Conservation (phyloP, 2,797 vertebrate genomes). For the Lepidocolaptes lacrymiger region DNA sequence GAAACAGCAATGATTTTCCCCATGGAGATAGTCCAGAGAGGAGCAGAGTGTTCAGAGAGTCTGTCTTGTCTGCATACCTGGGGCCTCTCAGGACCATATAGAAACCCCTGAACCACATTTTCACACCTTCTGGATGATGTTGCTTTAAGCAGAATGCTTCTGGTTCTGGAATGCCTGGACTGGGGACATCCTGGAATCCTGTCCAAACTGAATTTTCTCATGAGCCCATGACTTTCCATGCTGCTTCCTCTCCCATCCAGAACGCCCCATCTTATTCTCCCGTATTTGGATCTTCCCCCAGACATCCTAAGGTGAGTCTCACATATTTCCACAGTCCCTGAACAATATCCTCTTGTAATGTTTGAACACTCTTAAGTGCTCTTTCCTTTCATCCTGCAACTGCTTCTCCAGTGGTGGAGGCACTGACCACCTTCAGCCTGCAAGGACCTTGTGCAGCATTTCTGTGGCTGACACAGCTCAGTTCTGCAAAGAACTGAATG, state of each 20-base stretch:
- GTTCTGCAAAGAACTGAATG: neutral
- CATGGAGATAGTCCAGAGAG: neutral
- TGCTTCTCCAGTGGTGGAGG: rapidly evolving
- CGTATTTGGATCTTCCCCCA: neutral
- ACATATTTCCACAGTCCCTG: neutral
- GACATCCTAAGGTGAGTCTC: neutral
- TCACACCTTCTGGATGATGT: neutral
- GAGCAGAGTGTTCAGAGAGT: neutral
- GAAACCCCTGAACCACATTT: neutral
- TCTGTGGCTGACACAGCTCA: neutral
- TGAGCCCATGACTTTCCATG: rapidly evolving
- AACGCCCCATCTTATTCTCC: neutral
- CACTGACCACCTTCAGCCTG: neutral
- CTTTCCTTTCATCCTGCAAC: neutral
- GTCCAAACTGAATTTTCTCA: neutral
- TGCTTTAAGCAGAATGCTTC: neutral
- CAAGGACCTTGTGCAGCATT: neutral
- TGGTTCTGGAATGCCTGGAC: too few species aligned
- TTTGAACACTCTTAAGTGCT: neutral
- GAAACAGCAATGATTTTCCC: neutral
- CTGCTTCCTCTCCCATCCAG: neutral
- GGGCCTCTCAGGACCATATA: neutral
- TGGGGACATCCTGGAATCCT: neutral
- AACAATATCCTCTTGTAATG: neutral
- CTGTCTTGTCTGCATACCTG: neutral